Evolutionary conservation across 2,797 vertebrate genomes (phyloP), one percentile per base, ranked within the genome.

Genomic region (Mus caroli): DNA sequence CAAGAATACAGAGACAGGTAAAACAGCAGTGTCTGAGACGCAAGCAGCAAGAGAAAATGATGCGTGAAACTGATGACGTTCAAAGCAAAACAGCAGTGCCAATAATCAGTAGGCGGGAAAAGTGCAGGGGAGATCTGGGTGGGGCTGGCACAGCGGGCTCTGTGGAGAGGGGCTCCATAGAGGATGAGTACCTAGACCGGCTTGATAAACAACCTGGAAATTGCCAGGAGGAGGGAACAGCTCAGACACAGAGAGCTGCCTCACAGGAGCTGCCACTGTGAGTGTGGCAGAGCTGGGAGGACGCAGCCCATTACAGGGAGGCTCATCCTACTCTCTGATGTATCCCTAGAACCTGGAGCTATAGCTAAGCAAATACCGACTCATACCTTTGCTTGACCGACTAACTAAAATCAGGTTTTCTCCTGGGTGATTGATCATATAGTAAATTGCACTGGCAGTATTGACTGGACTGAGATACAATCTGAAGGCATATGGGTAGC

Each of bases 251-350:
- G 62, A 46, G 11, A 37, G 22, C 3, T 0, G 3, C 14, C 10
- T 62, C 62, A 62, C 10, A 43, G 7, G 56, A 6, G 84, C 31
- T 13, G 31, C 26, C 62, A 17, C 1, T 0, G 6, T 22, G 58
- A 20, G 26, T 0, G 0, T 54, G 24, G n/a, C 1, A 0, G n/a
- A 37, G 83, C 2, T 1, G 6, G 62, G 13, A 0, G 6, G 12
- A 8, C 3, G 1, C 1, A 8, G 34, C 14, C 34, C 13, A 0
- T 0, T 3, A 8, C 8, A 50, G 56, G 3, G 9, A 19, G 13
- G 15, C 7, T 24, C 26, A 15, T 11, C 11, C 28, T 22, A 3
- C 52, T 0, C 6, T 22, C 26, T 26, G 1, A 34, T 2, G 0
- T 26, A 17, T 80, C 15, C 64, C 79, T 4, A 56, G 58, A 79